These are phyloP conservation scores for Drosophila rhopaloa DNA, from an alignment of 1,140 invertebrate species.

Conservation along the genomic window DNA sequence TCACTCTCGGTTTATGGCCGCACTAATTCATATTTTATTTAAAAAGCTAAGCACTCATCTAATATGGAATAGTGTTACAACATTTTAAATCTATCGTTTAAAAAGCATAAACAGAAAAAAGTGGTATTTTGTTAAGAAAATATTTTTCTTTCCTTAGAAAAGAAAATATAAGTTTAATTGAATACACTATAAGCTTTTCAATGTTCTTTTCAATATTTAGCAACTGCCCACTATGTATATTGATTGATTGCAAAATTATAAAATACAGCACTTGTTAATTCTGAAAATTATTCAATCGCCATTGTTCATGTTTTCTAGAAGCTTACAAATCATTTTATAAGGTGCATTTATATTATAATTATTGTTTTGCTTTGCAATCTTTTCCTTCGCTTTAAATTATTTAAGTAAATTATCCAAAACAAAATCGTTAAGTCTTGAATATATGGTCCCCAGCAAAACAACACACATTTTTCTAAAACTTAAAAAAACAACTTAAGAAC, in stretches of 20 bases:
- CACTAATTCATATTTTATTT: conserved; percentile 8
- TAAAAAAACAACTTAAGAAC: no score
- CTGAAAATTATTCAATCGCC: conserved; percentile 1
- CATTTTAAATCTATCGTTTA: neutral
- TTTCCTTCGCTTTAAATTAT: neutral
- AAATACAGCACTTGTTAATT: neutral
- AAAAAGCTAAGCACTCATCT: neutral
- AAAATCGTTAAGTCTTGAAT: no score
- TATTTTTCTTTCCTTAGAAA: no score
- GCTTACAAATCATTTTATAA: neutral
- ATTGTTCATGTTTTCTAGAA: neutral
- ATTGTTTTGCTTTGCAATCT: neutral
- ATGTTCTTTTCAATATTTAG: no score
- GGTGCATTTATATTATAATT: neutral
- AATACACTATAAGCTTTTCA: no score
- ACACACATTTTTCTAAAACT: no score
- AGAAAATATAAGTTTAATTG: neutral
- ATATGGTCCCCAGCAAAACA: no score
- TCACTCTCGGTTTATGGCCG: conserved; percentile 13
- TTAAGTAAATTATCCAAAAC: no score
- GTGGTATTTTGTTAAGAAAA: no score
- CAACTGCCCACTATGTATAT: neutral
- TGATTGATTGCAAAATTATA: conserved; percentile 15
- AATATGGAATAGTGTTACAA: neutral
- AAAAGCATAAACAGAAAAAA: no score